These are phyloP conservation scores for Proterorhinus semilunaris DNA, from an alignment of 2,113 vertebrate species.

Conservation along the genomic window DNA sequence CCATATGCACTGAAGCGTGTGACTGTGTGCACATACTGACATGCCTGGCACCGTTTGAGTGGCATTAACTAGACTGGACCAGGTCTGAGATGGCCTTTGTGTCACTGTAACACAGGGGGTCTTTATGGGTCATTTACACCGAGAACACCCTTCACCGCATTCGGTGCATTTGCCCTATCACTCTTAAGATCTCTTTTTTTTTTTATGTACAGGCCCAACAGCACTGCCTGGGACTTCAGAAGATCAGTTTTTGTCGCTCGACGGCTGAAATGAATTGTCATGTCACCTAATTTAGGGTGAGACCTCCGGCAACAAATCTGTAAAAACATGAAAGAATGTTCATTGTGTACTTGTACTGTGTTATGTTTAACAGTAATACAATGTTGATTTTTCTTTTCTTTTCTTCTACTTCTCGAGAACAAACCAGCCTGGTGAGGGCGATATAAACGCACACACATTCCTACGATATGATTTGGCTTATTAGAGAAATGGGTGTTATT, in stretches of 20 bases:
- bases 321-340: conserved; percentile 15
- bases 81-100: conserved; percentile 17
- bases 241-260: conserved; percentile 25
- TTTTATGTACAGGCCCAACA: neutral
- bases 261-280: conserved; percentile 52
- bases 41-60: conserved; percentile 38
- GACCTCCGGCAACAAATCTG: conserved; percentile 33
- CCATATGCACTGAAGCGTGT: conserved; percentile 11
- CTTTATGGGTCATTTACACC: conserved; percentile 60
- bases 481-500: too few species aligned
- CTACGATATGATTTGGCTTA: too few species aligned
- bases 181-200: neutral
- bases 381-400: too few species aligned
- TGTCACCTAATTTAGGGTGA: conserved; percentile 34
- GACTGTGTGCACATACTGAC: conserved; percentile 17
- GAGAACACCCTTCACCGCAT: conserved; percentile 20
- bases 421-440: too few species aligned
- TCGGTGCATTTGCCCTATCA: neutral
- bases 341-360: neutral
- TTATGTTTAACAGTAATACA: too few species aligned
- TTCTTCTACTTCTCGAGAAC: too few species aligned
- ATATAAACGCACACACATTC: too few species aligned
- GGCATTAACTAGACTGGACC: conserved; percentile 59
- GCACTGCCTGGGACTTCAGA: conserved; percentile 25
- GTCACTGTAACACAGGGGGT: conserved; percentile 44